phyloP scores from a whole-genome alignment of 2,888 invertebrate genomes.

The Drosophila mayaguana region DNA sequence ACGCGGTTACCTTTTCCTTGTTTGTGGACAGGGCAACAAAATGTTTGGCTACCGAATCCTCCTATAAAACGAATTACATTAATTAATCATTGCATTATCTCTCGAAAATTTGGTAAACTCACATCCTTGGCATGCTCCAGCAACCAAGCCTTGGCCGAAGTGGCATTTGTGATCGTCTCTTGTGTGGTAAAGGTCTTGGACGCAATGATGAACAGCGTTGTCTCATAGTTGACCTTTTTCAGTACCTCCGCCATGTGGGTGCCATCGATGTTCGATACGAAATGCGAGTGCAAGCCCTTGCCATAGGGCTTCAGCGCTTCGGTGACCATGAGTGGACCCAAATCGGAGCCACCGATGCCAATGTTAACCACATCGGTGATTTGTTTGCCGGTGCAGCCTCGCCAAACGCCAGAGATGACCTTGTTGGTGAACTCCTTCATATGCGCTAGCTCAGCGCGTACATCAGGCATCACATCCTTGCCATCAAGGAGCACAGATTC shows the following conservation, averaged over 20 bases:
- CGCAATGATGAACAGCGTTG: slow-evolving; percentile 98
- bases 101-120: slow-evolving; percentile 82
- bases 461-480: slow-evolving; percentile 96
- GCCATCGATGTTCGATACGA: slow-evolving; percentile 99
- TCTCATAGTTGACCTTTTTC: slow-evolving; percentile 95
- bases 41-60: slow-evolving; percentile 95
- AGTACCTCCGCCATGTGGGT: slow-evolving; percentile 98
- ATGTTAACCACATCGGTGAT: slow-evolving; percentile 99
- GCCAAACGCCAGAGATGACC: slow-evolving; percentile 90
- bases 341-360: slow-evolving; percentile 99
- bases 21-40: slow-evolving; percentile 99
- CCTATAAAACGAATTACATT: slow-evolving; percentile 85
- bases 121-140: slow-evolving; percentile 94
- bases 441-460: slow-evolving; percentile 95
- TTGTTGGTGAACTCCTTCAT: slow-evolving; percentile 96
- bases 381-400: slow-evolving; percentile 94
- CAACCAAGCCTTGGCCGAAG: slow-evolving; percentile 98
- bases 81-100: neutral
- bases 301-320: slow-evolving; percentile 97
- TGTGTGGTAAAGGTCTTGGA: slow-evolving; percentile 99
- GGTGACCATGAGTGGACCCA: slow-evolving; percentile 99
- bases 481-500: slow-evolving; percentile 92
- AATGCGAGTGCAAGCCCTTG: slow-evolving; percentile 94
- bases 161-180: slow-evolving; percentile 99
- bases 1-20: slow-evolving; percentile 95